A percentile compares a stretch with the other conserved stretches of the same genome.
Conservation (phyloP, 2,888 invertebrate species). For the Drosophila fungiperda region DNA sequence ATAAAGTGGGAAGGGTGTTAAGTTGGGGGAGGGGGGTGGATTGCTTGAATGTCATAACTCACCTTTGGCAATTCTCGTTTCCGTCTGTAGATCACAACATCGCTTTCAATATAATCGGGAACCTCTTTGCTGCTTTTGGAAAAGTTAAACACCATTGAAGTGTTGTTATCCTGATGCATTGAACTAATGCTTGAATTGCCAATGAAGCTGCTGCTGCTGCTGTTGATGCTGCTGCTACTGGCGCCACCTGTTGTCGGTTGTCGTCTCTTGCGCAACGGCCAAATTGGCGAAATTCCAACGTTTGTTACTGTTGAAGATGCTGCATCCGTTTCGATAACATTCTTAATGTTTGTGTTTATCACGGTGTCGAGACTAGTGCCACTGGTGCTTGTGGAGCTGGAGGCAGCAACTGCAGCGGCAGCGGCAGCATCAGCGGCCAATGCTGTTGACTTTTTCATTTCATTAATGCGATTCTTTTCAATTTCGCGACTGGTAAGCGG, state of each 20-base stretch:
- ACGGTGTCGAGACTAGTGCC: constrained; percentile 80
- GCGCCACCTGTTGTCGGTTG: constrained; percentile 43
- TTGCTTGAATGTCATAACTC: constrained; percentile 81
- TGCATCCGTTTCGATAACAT: constrained; percentile 73
- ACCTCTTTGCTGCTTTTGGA: constrained; percentile 91
- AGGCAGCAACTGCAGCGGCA: constrained; percentile 40
- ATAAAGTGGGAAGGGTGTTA: neutral
- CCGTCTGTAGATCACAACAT: constrained; percentile 90
- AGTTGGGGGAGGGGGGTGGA: neutral
- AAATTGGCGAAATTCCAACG: constrained; percentile 68
- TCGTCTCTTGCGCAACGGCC: constrained; percentile 82
- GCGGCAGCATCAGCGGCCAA: constrained; percentile 58
- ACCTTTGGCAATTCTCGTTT: constrained; percentile 91
- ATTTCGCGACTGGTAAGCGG: constrained; percentile 88
- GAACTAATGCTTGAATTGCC: constrained; percentile 10
- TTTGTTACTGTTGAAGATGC: constrained; percentile 41
- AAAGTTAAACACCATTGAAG: constrained; percentile 94
- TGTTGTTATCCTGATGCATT: constrained; percentile 86
- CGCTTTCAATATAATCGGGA: constrained; percentile 96
- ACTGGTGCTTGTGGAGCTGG: constrained; percentile 5
- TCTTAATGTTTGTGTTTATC: constrained; percentile 70
- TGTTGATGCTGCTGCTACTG: constrained; percentile 37
- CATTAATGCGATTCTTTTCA: constrained; percentile 89
- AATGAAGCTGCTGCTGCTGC: constrained; percentile 1
- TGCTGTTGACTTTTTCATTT: constrained; percentile 86